These are phyloP conservation scores for Pammene aurita DNA, from an alignment of 2,888 invertebrate genomes.

Conservation along the genomic window DNA sequence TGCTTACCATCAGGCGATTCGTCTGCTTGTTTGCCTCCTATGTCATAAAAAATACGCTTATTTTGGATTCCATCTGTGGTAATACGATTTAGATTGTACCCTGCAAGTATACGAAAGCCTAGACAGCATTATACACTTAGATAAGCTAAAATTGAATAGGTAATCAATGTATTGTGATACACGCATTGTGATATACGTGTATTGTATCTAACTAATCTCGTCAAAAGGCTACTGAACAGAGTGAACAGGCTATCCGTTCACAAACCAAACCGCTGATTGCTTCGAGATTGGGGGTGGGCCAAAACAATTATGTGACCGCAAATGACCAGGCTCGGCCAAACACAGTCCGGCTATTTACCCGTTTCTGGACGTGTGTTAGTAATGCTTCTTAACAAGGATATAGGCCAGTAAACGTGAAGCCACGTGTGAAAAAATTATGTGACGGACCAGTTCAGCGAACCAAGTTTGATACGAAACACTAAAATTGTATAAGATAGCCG, in stretches of 20 bases:
- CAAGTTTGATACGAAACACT: too few relatives aligned
- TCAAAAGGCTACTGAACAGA: conserved; percentile 16
- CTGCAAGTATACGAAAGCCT: too few relatives aligned
- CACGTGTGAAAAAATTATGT: background rate
- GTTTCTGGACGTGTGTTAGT: background rate
- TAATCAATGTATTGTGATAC: background rate
- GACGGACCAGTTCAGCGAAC: background rate
- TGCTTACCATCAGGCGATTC: too few relatives aligned
- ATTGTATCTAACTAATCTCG: background rate
- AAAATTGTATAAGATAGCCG: too few relatives aligned
- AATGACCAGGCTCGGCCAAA: conserved; percentile 17
- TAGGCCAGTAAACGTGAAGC: background rate
- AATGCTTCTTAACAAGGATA: background rate
- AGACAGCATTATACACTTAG: too few relatives aligned
- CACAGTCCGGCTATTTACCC: conserved; percentile 11
- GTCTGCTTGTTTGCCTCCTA: too few relatives aligned
- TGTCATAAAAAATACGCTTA: too few relatives aligned
- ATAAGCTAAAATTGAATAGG: too few relatives aligned
- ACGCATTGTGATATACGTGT: too few relatives aligned
- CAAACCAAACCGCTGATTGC: conserved; percentile 33
- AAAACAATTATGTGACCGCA: conserved; percentile 33
- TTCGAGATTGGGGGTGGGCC: conserved; percentile 27
- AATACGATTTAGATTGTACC: too few relatives aligned
- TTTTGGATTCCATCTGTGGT: too few relatives aligned
- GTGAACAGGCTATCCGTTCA: conserved; percentile 3